Base-by-base conservation (phyloP, 2,797 vertebrate species). In the Sebastolobus altivelis region DNA sequence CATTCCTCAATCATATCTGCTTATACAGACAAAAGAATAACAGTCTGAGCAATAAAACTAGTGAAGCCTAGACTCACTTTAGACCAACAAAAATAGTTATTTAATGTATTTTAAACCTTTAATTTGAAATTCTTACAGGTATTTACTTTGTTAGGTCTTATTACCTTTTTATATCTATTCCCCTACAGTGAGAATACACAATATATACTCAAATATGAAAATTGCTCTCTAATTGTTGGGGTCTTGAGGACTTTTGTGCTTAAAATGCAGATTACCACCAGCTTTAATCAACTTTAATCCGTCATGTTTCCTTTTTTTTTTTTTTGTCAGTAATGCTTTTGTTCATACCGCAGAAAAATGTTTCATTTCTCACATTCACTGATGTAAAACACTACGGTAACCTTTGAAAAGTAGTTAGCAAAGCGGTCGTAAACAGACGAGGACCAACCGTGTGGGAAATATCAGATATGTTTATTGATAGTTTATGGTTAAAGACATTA, bases 21-120 rank as follows among this genome's bases (percentile, higher is more conserved):
- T 27, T 2, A 14, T 33, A 25, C 38, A 43, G 35, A 35, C 58
- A 69, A 49, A 65, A 63, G 0, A 18, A 63, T 43, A 76, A 75
- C n/a, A 59, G 69, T 1, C n/a, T n/a, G 20, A 35, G 74, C 43
- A 66, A 27, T 33, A 61, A 61, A 66, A 69, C 22, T 40, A 40
- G 27, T 8, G 13, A 22, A 63, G 31, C 31, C 12, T 11, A 4
- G 55, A 61, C 58, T 67, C 54, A 54, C 46, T 16, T 22, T 9
- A 54, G 63, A 46, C 49, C 35, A 31, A 65, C 27, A 4, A 7
- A 56, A 35, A 52, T 43, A 46, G n/a, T 20, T 3, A 58, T 66
- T 72, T 16, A 18, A 18, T 6, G 8, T 43, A 20, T 68, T 62
- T 16, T 16, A 33, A 62, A 20, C 16, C 4, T 62, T 68, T 55